Evolutionary conservation across 2,113 vertebrate species (phyloP).

Genomic region (Oryctolagus cuniculus): mOryCun1.1 NC_091447.1:50709001-50709500

Average conservation of each 20-base stretch:
- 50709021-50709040: constrained; percentile 34
- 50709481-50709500: constrained; percentile 34
- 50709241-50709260: not conserved
- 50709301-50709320: constrained; percentile 69
- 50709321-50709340: constrained; percentile 1
- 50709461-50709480: constrained; percentile 68
- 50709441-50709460: not conserved
- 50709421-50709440: constrained; percentile 67
- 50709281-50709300: not conserved
- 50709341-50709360: not conserved
- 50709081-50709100: constrained; percentile 63
- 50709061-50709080: constrained; percentile 79
- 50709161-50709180: not conserved
- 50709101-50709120: not conserved
- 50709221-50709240: not conserved
- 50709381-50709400: constrained; percentile 46
- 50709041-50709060: constrained; percentile 70
- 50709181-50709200: not conserved
- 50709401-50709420: constrained; percentile 63
- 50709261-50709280: not conserved
- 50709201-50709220: not conserved
- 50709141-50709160: not conserved
- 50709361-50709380: not conserved
- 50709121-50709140: not conserved
- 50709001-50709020: not conserved